Evolutionary conservation across 1,140 invertebrate genomes (phyloP).

Genomic region (Drosophila saltans): DNA sequence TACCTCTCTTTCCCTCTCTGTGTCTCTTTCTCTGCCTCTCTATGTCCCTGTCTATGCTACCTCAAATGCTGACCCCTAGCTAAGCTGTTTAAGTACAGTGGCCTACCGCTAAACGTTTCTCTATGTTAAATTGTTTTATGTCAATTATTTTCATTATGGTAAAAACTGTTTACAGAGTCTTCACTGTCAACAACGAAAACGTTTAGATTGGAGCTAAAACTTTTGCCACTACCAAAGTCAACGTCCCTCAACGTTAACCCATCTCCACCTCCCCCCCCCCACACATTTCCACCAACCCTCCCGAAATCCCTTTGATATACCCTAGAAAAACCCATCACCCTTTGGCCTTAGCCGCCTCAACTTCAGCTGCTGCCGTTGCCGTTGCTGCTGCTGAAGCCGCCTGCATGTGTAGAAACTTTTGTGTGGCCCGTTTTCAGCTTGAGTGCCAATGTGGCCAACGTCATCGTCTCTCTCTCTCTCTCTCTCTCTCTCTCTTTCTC

Average conservation of each 20-base stretch:
- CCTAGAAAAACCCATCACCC: not conserved
- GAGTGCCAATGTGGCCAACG: slow-evolving; percentile 55
- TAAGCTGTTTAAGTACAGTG: slow-evolving; percentile 12
- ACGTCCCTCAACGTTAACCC: not conserved
- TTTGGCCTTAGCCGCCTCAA: slow-evolving; percentile 10
- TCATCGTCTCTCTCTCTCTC: slow-evolving; percentile 44
- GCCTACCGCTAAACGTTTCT: not conserved
- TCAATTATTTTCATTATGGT: not conserved
- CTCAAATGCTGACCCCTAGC: slow-evolving; percentile 4
- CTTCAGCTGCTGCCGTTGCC: not conserved
- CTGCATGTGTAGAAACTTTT: slow-evolving; percentile 32
- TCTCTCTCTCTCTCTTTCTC: slow-evolving; percentile 33
- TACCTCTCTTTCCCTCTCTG: not conserved
- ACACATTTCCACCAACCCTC: not conserved
- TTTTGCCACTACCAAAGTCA: slow-evolving; percentile 19
- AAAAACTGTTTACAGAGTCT: not conserved
- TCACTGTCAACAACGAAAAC: slow-evolving; percentile 14
- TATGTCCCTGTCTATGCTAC: too few relatives aligned
- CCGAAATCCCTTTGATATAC: too few relatives aligned
- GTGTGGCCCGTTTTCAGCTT: slow-evolving; percentile 57
- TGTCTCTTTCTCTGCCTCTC: not conserved
- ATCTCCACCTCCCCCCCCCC: not conserved
- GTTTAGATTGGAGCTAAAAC: slow-evolving; percentile 14
- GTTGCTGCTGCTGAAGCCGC: not conserved
- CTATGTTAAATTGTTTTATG: slow-evolving; percentile 8